Evolutionary conservation across 2,797 vertebrate genomes (phyloP), one percentile per base, ranked within the genome.

Genomic region (Sebastes trivittatus): DNA sequence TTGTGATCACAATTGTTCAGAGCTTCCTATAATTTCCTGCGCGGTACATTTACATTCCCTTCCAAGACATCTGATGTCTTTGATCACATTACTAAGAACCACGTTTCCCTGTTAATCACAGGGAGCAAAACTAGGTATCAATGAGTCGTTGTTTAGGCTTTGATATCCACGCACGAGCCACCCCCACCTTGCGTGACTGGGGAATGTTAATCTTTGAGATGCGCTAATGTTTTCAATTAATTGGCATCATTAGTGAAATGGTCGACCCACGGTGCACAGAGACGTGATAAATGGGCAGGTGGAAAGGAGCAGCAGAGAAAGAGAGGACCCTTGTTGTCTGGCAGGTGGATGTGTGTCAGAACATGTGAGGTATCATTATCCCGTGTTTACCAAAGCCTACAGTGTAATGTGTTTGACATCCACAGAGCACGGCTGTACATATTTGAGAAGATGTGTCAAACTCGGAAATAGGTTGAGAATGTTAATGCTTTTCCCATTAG

Each of bases 191-290:
- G 63, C 23, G 69, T 73, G 65, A 74, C 75, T 75, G 20, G 71
- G 74, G 88, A 94, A 94, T 93, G 91, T 92, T 94, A 93, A 94
- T 95, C 91, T 92, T 88, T 80, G 80, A 87, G 87, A 92, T 91
- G 87, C 86, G 80, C 81, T 85, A 88, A 90, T 93, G 93, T 93
- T 94, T 94, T 90, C 89, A 92, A 94, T 95, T 96, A 96, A 95
- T 92, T 93, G 94, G 92, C 92, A 85, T 95, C 94, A 95, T 96
- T 95, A 95, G 94, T 68, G 85, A 90, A 93, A 88, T 77, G 68
- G 90, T 86, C 83, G 70, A 92, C 89, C 92, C 85, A 88, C 61
- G 46, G 87, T 80, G 92, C 86, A 86, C 75, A 69, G 66, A 85
- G 66, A 91, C 87, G 84, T 92, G 90, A 93, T 90, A 75, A 94